Base-by-base conservation (phyloP, 2,888 invertebrate genomes). In the Rhagium mordax region DNA sequence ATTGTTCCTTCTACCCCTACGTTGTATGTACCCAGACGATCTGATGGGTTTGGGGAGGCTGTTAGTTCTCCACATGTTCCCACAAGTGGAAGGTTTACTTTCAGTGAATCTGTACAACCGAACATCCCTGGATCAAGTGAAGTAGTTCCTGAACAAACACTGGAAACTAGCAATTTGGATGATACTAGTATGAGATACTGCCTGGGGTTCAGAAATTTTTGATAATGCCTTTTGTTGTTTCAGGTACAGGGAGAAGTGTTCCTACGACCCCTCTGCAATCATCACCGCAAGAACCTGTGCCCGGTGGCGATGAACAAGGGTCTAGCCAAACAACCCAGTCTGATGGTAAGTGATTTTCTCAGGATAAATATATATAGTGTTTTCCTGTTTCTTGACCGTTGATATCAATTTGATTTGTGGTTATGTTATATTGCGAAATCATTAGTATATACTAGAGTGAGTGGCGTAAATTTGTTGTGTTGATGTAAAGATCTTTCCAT, bases 1-100 rank as follows among this genome's bases (percentile, higher is more conserved):
- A 96, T 96, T 79, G 96, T 97, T 33, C 97, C 97, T 15, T 95
- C 96, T 71, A 96, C 97, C 10, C 96, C 97, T 16, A 96, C 96
- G 3, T 89, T 97, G 24, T 95, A 94, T 84, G 93, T 95, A 55
- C 95, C 96, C 3, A 89, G 95, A 73, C 90, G 96, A 74, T 93
- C 91, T 74, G 96, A 97, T 86, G 96, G 96, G 67, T 96, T 96
- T 88, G 95, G 96, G 48, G 96, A 97, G 86, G 96, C 96, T 55
- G 95, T 97, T 47, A 96, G 96, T 86, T 98, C 97, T 0, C 97
- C 97, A 4, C 93, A 94, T 88, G 93, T 94, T 27, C 92, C 92
- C 3, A 88, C 88, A 71, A 88, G 87, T 75, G 91, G 91, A 65
- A 89, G 93, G 78, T 94, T 94, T 82, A 92, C 91, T 16, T 93